phyloP scores from a whole-genome alignment of 2,113 vertebrate genomes.

The Artemisiospiza belli region DNA sequence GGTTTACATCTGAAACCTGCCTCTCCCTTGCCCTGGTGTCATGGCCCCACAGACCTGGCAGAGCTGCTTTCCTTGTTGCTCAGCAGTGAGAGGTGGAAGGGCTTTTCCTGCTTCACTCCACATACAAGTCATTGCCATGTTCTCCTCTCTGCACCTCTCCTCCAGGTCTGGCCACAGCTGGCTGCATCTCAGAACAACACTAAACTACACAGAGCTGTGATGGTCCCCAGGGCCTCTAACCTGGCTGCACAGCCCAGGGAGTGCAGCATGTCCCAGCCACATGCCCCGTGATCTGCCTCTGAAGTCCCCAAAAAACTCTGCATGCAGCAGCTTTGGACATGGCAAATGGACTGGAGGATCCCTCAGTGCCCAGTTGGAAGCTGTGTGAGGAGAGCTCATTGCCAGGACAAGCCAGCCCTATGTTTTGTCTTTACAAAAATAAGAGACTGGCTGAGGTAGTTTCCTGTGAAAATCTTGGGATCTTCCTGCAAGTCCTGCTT shows the following conservation, averaged over 20 bases:
- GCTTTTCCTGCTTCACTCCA: not conserved
- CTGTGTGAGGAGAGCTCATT: not conserved
- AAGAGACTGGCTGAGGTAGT: not conserved
- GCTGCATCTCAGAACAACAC: not conserved
- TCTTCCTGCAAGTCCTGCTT: not conserved
- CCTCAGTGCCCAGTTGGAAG: not conserved
- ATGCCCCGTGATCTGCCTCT: not conserved
- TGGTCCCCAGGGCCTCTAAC: not conserved
- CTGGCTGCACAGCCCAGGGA: conserved; percentile 3
- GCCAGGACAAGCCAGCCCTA: not conserved
- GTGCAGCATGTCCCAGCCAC: not conserved
- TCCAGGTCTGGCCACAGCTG: not conserved
- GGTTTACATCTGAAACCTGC: not conserved
- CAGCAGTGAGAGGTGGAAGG: not conserved
- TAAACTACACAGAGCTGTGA: not conserved
- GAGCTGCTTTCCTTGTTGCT: not conserved
- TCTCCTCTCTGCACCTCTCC: not conserved
- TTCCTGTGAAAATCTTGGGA: not conserved
- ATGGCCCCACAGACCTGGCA: not conserved
- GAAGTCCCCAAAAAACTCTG: not conserved
- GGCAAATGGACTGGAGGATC: not conserved
- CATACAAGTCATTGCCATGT: not conserved
- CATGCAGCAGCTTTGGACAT: not conserved
- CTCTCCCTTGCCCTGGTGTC: not conserved
- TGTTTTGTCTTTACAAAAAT: not conserved